Conservation (phyloP, 2,113 vertebrate species). For the Chrysochloris asiatica region DNA sequence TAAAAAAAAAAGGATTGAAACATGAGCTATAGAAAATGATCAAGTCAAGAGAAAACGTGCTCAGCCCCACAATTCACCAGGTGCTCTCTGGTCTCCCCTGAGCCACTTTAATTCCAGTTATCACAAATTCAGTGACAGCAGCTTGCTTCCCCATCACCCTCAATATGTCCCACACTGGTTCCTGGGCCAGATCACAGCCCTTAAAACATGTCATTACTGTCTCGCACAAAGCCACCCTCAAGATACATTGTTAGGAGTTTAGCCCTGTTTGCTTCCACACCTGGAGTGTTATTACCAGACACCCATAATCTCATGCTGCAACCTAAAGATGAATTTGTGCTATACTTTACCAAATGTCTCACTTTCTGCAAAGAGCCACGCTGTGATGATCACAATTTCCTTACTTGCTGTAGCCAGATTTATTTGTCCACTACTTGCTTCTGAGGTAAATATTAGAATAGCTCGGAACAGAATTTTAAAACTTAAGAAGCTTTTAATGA, state of each 20-base stretch:
- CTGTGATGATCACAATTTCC: not conserved
- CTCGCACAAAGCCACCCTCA: not conserved
- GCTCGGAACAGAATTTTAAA: not conserved
- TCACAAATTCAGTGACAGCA: not conserved
- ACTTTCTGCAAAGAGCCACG: not conserved
- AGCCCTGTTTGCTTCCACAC: not conserved
- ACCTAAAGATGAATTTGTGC: not conserved
- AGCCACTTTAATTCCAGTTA: not conserved
- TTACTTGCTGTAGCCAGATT: not conserved
- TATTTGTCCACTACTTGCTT: not conserved
- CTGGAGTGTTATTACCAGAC: not conserved
- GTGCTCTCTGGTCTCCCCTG: not conserved
- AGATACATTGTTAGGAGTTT: not conserved
- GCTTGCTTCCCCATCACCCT: not conserved
- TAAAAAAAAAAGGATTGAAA: not conserved
- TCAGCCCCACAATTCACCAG: not conserved
- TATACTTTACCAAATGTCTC: not conserved
- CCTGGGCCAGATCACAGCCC: not conserved
- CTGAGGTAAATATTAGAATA: not conserved
- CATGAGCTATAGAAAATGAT: not conserved
- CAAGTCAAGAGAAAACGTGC: not conserved
- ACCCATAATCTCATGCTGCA: not conserved
- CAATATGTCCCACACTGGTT: not conserved
- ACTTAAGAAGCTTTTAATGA: not conserved
- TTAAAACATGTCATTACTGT: not conserved